Evolutionary conservation across 2,888 invertebrate species (phyloP).

Genomic region (Aleiodes leptofemur): DNA sequence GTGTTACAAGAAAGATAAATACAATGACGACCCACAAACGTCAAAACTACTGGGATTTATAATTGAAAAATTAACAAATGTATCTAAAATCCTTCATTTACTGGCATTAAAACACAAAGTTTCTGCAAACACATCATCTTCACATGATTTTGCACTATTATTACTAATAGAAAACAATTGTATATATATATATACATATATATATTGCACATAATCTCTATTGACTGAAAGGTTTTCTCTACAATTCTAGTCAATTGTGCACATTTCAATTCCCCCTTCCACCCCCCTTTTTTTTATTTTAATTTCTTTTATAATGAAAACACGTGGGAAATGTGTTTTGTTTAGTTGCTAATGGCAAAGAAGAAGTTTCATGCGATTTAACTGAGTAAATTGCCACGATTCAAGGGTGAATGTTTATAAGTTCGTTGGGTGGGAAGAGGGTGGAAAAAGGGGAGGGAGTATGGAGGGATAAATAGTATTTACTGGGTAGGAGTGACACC

Average conservation of each 20-base stretch:
- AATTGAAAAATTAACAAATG: neutral
- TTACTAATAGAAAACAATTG: too few species aligned
- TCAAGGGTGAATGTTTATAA: conserved; percentile 47
- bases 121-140: too few species aligned
- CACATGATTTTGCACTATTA: too few species aligned
- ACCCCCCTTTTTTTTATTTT: too few species aligned
- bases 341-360: neutral
- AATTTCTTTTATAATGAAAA: conserved; percentile 27
- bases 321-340: neutral
- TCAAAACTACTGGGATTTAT: conserved; percentile 1
- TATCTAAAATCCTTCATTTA: too few species aligned
- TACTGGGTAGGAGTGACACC: conserved; percentile 53
- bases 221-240: too few species aligned
- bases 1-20: conserved; percentile 42
- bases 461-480: conserved; percentile 50
- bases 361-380: conserved; percentile 5
- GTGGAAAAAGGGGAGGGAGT: neutral
- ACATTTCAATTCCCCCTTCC: too few species aligned
- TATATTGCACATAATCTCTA: conserved; percentile 20
- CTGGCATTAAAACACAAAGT: too few species aligned
- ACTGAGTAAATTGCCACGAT: conserved; percentile 8
- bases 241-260: too few species aligned
- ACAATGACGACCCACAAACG: conserved; percentile 42
- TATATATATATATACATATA: neutral
- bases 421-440: neutral